Conservation (phyloP, 1,140 invertebrate species). For the Battus philenor region DNA sequence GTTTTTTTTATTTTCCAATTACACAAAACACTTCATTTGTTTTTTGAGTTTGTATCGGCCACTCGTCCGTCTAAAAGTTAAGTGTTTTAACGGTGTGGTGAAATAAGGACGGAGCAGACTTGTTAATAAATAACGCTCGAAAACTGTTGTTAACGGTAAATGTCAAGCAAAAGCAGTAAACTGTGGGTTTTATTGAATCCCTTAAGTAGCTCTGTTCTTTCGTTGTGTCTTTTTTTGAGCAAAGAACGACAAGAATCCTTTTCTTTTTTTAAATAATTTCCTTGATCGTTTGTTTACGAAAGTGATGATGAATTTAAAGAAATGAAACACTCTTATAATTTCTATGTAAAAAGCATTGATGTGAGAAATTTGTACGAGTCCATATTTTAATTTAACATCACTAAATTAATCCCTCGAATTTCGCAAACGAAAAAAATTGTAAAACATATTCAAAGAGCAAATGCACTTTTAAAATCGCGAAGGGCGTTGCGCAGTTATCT, state of each 20-base stretch:
- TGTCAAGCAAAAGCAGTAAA: slow-evolving; percentile 57
- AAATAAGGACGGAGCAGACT: slow-evolving; percentile 33
- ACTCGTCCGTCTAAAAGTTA: slow-evolving; percentile 35
- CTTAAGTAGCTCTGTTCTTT: slow-evolving; percentile 40
- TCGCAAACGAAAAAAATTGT: too few relatives aligned
- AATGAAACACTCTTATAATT: too few relatives aligned
- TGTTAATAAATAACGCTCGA: slow-evolving; percentile 53
- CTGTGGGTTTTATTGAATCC: slow-evolving; percentile 57
- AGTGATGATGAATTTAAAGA: too few relatives aligned
- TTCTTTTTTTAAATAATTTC: too few relatives aligned
- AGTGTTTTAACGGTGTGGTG: slow-evolving; percentile 48
- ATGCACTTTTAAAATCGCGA: slow-evolving; percentile 23
- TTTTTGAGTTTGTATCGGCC: slow-evolving; percentile 36
- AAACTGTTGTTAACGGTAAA: slow-evolving; percentile 38
- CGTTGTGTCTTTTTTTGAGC: slow-evolving; percentile 22
- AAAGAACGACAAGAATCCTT: not conserved
- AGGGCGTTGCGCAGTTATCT: slow-evolving; percentile 58
- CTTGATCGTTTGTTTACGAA: too few relatives aligned
- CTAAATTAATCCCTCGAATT: too few relatives aligned
- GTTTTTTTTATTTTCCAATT: slow-evolving; percentile 40
- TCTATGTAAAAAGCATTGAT: too few relatives aligned
- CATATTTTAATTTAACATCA: too few relatives aligned
- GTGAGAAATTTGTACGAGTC: too few relatives aligned
- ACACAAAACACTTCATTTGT: slow-evolving; percentile 15
- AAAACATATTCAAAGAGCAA: too few relatives aligned